Evolutionary conservation across 2,797 vertebrate genomes (phyloP).

Genomic region (Mormyrops boulengeri): DNA sequence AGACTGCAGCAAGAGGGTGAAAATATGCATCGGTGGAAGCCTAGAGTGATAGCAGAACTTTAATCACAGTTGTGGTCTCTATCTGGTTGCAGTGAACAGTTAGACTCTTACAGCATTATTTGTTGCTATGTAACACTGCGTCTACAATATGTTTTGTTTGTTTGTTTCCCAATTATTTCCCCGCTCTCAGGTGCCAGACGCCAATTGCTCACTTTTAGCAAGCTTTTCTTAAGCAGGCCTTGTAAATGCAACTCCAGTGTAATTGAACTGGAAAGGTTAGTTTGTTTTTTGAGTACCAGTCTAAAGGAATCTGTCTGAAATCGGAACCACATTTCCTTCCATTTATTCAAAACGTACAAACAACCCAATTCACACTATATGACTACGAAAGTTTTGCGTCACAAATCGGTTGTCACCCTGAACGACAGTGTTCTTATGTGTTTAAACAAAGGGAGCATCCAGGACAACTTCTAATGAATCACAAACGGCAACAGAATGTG

Average conservation of each 20-base stretch:
- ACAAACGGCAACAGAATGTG: background rate
- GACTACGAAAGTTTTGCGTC: slow-evolving; percentile 1
- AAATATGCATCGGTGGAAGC: background rate
- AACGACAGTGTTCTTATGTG: background rate
- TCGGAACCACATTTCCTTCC: slow-evolving; percentile 26
- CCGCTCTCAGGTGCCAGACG: background rate
- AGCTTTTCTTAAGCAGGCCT: slow-evolving; percentile 5
- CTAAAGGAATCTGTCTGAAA: slow-evolving; percentile 17
- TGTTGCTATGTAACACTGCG: slow-evolving; percentile 1
- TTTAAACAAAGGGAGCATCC: background rate
- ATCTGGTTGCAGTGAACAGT: background rate
- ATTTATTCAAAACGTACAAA: slow-evolving; percentile 17
- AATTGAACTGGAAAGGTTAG: slow-evolving; percentile 23
- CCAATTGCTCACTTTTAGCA: background rate
- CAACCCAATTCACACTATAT: slow-evolving; percentile 1
- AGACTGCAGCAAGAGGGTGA: background rate
- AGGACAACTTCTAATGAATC: background rate
- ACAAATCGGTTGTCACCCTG: background rate
- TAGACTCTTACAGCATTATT: background rate
- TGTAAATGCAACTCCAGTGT: slow-evolving; percentile 11
- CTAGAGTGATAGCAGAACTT: background rate
- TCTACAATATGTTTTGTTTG: background rate
- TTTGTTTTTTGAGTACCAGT: background rate
- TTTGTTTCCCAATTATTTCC: background rate
- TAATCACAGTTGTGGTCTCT: slow-evolving; percentile 3